Base-by-base conservation (phyloP, 2,888 invertebrate genomes). In the Melanophora roralis region DNA sequence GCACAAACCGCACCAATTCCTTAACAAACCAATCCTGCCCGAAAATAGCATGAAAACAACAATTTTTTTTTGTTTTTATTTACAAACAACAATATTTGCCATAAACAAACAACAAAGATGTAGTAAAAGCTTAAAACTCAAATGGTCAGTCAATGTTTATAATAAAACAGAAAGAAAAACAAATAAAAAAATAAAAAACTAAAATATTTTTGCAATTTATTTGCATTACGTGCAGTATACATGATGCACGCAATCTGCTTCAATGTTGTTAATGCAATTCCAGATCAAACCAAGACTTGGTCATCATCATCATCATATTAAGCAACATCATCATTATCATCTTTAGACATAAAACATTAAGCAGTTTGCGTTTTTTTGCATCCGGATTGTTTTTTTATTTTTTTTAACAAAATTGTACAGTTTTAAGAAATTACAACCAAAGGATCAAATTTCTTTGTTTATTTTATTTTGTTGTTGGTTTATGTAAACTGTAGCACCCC, bases 181-280 rank as follows among this genome's bases (percentile, higher is more conserved):
- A 53, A 47, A 57, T 38, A 21, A 16, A 53, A 72, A 76, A 53
- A 68, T 47, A 60, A 69, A 76, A 59, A 65, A 72, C 55, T 76
- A 62, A 80, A 80, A 80, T 76, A 83, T 81, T 75, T 74, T 73
- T 80, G 77, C 81, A 83, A 82, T 83, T 83, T 83, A 83, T 83
- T 80, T 82, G 79, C 82, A 84, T 84, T 82, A 83, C 83, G 84
- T 84, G 84, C 83, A 81, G 78, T 77, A 74, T 57, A 67, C 71
- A 77, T 75, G 78, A 71, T 82, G 83, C 83, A 83, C 83, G 83
- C 83, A 82, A 84, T 65, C 82, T 55, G 14, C 49, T 71, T 69
- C 49, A 49, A 71, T 51, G 40, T 51, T 67, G 59, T 67, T 59
- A 67, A 65, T 74, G 12, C 69, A 23, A 49, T 11, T 21, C 47